These are phyloP conservation scores for Opisthocomus hoazin DNA, from an alignment of 2,113 vertebrate genomes.

Conservation along the genomic window DNA sequence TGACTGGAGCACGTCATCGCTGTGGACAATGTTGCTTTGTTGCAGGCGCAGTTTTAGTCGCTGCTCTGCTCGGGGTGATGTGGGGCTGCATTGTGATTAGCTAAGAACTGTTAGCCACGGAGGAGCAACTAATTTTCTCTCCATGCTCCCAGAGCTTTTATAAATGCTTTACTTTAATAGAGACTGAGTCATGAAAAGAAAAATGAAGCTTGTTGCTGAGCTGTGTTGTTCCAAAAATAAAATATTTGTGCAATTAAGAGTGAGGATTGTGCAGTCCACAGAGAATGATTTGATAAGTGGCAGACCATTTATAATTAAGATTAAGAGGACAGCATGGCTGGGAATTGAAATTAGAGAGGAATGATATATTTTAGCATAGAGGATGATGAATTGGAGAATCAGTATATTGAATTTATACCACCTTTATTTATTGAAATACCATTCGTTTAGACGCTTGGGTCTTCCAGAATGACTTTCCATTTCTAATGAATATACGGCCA, in stretches of 20 bases:
- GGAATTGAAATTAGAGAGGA: background rate
- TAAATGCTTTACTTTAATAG: background rate
- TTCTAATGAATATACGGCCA: background rate
- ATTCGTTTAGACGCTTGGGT: background rate
- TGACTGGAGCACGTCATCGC: background rate
- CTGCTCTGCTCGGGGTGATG: background rate
- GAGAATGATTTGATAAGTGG: background rate
- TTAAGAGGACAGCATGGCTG: background rate
- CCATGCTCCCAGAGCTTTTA: background rate
- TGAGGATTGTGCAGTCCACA: background rate
- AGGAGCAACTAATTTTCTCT: constrained; percentile 6
- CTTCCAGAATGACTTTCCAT: background rate
- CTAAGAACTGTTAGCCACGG: background rate
- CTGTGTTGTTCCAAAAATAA: constrained; percentile 16
- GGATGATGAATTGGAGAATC: background rate
- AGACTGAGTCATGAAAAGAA: background rate
- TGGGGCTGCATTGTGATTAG: background rate
- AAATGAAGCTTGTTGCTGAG: constrained; percentile 18
- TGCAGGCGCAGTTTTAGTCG: background rate
- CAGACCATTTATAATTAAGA: constrained; percentile 14
- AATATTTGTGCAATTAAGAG: background rate
- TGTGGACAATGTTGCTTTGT: constrained; percentile 32
- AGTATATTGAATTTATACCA: background rate
- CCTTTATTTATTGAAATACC: background rate
- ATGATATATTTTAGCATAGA: background rate